Conservation (phyloP, 2,113 vertebrate genomes). For the Labeo catla region DNA sequence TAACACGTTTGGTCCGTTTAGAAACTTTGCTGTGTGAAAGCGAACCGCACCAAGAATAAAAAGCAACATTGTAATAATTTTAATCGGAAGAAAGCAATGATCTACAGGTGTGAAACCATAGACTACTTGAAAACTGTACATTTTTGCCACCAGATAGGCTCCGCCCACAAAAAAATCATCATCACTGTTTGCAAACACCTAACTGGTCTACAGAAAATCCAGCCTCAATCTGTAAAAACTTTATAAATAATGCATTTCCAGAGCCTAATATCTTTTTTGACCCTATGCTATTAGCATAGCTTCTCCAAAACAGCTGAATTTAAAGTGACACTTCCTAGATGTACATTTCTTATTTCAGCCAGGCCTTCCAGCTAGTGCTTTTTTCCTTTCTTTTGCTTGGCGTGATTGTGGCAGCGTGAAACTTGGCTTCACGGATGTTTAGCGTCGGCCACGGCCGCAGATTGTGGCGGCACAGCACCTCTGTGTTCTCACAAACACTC, state of each 20-base stretch:
- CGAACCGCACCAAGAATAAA: too few relatives aligned
- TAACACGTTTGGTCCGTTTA: too few relatives aligned
- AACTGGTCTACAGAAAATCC: not conserved
- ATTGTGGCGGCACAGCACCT: conserved; percentile 14
- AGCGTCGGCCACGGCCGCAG: conserved; percentile 32
- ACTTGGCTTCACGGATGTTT: conserved; percentile 48
- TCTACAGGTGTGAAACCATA: too few relatives aligned
- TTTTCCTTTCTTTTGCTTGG: not conserved
- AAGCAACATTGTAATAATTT: too few relatives aligned
- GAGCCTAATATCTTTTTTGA: not conserved
- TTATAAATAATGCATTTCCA: not conserved
- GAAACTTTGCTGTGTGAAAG: too few relatives aligned
- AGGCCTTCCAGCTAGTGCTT: conserved; percentile 33
- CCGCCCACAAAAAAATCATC: too few relatives aligned
- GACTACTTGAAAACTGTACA: too few relatives aligned
- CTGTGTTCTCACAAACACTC: conserved; percentile 4
- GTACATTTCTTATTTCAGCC: conserved; percentile 6
- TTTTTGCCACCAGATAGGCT: too few relatives aligned
- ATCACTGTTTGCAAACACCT: too few relatives aligned
- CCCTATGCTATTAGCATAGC: not conserved
- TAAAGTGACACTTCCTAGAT: conserved; percentile 17
- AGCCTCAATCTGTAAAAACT: not conserved
- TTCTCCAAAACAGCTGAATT: conserved; percentile 19
- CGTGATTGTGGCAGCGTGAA: conserved; percentile 27
- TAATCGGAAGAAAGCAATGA: too few relatives aligned